Evolutionary conservation across 2,888 invertebrate genomes (phyloP).

Genomic region (Apodemia duryi): DNA sequence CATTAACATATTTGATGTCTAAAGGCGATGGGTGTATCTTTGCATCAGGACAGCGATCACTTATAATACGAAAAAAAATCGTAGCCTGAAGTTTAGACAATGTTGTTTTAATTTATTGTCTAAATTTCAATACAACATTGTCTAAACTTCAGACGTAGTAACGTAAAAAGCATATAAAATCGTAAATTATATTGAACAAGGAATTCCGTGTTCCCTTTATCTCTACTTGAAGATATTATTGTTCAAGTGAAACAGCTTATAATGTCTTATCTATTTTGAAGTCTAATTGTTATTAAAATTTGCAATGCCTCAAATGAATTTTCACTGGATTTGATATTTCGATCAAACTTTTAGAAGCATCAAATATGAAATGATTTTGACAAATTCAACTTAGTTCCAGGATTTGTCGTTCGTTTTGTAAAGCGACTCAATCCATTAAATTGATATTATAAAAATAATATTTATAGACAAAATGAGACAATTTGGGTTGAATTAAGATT

Average conservation of each 20-base stretch:
- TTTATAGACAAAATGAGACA: not conserved
- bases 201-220: not conserved
- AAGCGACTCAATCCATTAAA: not conserved
- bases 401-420: not conserved
- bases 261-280: not conserved
- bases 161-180: too few species aligned
- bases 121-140: too few species aligned
- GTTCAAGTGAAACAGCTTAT: not conserved
- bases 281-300: not conserved
- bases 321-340: constrained; percentile 21
- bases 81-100: too few species aligned
- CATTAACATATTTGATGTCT: too few species aligned
- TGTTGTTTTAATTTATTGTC: too few species aligned
- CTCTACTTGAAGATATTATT: not conserved
- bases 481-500: too few species aligned
- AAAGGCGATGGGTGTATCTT: too few species aligned
- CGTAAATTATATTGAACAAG: too few species aligned
- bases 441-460: not conserved
- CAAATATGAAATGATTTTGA: not conserved
- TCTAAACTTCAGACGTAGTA: too few species aligned
- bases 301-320: not conserved
- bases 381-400: not conserved
- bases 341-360: constrained; percentile 3
- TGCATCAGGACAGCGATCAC: too few species aligned
- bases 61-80: too few species aligned